Conservation (phyloP, 64 coral and sea anemone species). For the Cladopsammia gracilis region DNA sequence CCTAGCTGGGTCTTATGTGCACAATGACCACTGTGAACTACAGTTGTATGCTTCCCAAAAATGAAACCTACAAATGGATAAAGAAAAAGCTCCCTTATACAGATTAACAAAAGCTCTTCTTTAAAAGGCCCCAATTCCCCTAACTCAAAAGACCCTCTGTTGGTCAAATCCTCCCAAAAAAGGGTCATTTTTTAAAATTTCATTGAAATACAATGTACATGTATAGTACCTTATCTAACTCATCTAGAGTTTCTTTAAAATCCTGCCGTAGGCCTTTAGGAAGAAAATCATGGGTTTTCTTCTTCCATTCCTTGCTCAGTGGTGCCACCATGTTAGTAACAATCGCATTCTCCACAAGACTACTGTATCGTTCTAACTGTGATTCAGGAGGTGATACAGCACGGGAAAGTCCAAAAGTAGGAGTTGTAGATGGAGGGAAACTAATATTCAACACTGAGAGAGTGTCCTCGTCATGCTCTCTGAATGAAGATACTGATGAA, state of each 20-base stretch:
- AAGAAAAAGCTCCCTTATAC: too few relatives aligned
- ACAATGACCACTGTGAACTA: too few relatives aligned
- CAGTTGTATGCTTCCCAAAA: too few relatives aligned
- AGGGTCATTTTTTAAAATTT: background rate
- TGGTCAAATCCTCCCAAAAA: too few relatives aligned
- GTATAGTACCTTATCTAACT: constrained; percentile 75
- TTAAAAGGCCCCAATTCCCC: too few relatives aligned
- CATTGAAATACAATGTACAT: background rate
- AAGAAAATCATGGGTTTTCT: constrained; percentile 82
- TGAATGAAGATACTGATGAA: constrained; percentile 52
- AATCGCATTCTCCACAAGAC: constrained; percentile 82
- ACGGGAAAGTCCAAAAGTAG: constrained; percentile 81
- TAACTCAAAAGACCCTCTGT: too few relatives aligned
- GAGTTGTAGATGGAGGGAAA: constrained; percentile 88
- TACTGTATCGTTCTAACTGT: constrained; percentile 80
- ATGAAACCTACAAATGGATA: too few relatives aligned
- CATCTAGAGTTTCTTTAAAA: constrained; percentile 65
- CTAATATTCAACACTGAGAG: constrained; percentile 75
- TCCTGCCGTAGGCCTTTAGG: constrained; percentile 61
- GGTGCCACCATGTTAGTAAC: constrained; percentile 81
- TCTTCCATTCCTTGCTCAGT: constrained; percentile 85
- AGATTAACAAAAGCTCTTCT: too few relatives aligned
- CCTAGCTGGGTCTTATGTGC: too few relatives aligned
- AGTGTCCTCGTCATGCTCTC: constrained; percentile 85
- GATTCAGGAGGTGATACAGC: constrained; percentile 74